Base-by-base conservation (phyloP, 2,797 vertebrate genomes). In the Falco concolor region DNA sequence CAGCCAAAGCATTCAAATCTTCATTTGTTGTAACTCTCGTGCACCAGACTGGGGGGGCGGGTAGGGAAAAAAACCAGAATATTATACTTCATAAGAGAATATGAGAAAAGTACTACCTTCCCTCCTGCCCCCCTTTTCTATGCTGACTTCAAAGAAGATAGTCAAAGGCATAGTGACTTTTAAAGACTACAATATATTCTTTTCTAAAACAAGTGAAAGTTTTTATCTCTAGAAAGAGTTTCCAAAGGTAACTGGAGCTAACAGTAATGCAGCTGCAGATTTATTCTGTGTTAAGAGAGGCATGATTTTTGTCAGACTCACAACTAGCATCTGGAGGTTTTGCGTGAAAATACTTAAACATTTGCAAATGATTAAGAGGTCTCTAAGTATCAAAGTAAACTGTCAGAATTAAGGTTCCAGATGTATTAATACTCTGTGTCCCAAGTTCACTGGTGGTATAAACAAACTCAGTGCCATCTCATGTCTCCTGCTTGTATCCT, bases 261-360 rank as follows among this genome's bases (percentile, higher is more conserved):
- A 8, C 47, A 60, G 21, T 74, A 49, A 8, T 17, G 30, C 10
- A 88, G 25, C 17, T 68, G 38, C 24, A 38, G 56, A 44, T 84
- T 70, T 87, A 70, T 59, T n/a, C 4, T 23, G 1, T 63, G 25
- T 65, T 89, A 53, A 64, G 23, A 18, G 6, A 50, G 24, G 17
- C 23, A 65, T 16, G 8, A 73, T 36, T 82, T 85, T 89, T 67
- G 25, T 76, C n/a, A 83, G 28, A 30, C 25, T 34, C 19, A 25
- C 32, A 82, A 79, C 56, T 87, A 84, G 32, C 42, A 84, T 89
- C 87, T 92, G 57, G 70, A 93, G 38, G 13, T 73, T 89, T 87
- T 87, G 38, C 38, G 72, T 34, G 22, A 81, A 20, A 56, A 28
- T 81, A 25, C 27, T 88, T 72, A 65, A 89, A 81, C 2, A 74